Base-by-base conservation (phyloP, 2,888 invertebrate species). In the Thecocarcelia acutangulata region DNA sequence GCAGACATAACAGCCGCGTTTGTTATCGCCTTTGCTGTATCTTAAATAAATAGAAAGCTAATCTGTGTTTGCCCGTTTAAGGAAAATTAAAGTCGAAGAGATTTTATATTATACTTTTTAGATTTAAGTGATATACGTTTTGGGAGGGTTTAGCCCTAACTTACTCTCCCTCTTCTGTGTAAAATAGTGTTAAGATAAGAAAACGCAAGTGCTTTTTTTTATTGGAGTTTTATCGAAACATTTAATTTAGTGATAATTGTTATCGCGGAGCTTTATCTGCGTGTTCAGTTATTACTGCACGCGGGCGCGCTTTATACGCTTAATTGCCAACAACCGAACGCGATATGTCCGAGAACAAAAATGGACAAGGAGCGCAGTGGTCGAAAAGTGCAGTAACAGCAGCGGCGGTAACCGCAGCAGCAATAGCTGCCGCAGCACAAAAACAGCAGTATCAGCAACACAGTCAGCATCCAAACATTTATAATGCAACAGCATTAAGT, bases 321-420 rank as follows among this genome's bases (percentile, higher is more conserved):
- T 1, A 33, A 33, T 72, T 46, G 61, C 0, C 28, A 61, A 48
- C 24, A 59, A 66, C 66, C 12, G 54, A 72, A 61, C 54, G 68
- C 82, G 88, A 87, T 86, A 90, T 90, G 89, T 90, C 90, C 87
- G 90, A 90, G 21, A 69, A 69, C 50, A 90, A 90, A 88, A 90
- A 90, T 88, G 88, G 87, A 84, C 85, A 85, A 84, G 83, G 75
- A 83, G 86, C 89, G 85, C 89, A 90, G 85, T 90, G 90, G 90
- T 86, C 87, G 86, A 89, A 88, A 88, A 85, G 88, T 84, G 84
- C 85, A 85, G 83, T 85, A 83, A 77, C 84, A 75, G 81, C 85
- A 80, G 70, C 81, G 66, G 80, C 84, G 54, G 54, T 74, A 66
- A 56, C 64, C n/a, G 82, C 85, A 84, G 83, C 84, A 80, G 76